A percentile compares a stretch with the other conserved stretches of the same genome.
Conservation (phyloP, 2,797 vertebrate species). For the Hylomyscus alleni region DNA sequence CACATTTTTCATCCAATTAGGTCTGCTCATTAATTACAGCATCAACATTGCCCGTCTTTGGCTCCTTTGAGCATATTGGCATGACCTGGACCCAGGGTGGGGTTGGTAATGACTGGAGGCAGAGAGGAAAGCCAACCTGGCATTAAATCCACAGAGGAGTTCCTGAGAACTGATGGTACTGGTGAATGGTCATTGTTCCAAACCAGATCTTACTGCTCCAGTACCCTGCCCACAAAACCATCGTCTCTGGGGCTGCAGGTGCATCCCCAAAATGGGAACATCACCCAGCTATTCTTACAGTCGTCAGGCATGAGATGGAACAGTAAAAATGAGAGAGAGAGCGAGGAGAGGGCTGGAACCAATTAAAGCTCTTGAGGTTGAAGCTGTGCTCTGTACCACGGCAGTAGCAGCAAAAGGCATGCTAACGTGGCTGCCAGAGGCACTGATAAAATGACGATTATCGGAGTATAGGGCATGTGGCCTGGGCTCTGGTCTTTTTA, state of each 20-base stretch:
- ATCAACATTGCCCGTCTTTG: not conserved
- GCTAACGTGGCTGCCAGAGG: not conserved
- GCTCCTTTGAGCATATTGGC: not conserved
- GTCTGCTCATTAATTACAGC: not conserved
- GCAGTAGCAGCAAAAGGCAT: not conserved
- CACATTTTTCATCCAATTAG: not conserved
- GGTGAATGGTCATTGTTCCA: not conserved
- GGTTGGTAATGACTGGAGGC: not conserved
- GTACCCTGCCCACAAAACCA: not conserved
- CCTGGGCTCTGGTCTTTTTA: constrained; percentile 70
- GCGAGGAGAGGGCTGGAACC: not conserved
- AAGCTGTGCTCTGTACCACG: constrained; percentile 9
- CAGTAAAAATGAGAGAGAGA: not conserved
- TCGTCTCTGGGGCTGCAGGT: not conserved
- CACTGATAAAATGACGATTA: constrained; percentile 48
- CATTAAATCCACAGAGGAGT: not conserved
- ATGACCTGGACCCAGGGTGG: not conserved
- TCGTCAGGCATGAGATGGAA: not conserved
- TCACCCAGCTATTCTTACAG: not conserved
- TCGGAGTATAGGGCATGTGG: constrained; percentile 16
- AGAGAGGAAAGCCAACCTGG: not conserved
- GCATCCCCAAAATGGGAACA: not conserved
- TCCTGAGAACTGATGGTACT: fast-evolving
- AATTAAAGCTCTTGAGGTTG: not conserved
- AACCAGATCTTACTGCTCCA: not conserved